phyloP scores from a whole-genome alignment of 2,888 invertebrate genomes.

The Thalpophila matura region DNA sequence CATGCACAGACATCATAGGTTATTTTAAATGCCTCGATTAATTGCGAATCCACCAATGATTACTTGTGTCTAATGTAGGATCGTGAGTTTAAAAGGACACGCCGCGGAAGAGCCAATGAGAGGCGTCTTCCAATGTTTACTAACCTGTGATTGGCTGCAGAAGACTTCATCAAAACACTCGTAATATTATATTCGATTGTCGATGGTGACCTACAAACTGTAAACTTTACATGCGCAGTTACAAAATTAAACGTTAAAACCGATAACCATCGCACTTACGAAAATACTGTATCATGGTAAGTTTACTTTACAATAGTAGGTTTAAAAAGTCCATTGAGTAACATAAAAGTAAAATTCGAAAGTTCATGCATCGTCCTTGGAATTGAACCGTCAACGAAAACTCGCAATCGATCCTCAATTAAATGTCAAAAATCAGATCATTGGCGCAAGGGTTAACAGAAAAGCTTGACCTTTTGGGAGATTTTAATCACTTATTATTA shows the following conservation, averaged over 20 bases:
- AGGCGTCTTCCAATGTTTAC: conserved; percentile 35
- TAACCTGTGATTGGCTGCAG: conserved; percentile 50
- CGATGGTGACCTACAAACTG: conserved; percentile 58
- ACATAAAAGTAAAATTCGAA: conserved; percentile 53
- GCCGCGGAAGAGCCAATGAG: conserved; percentile 50
- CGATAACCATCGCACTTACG: conserved; percentile 39
- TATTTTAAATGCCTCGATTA: conserved; percentile 58
- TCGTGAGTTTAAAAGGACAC: conserved; percentile 63
- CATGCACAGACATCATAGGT: conserved; percentile 50
- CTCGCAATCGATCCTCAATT: conserved; percentile 57
- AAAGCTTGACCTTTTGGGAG: conserved; percentile 73
- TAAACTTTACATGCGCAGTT: conserved; percentile 43
- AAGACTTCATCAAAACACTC: conserved; percentile 55
- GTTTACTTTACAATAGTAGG: conserved; percentile 29
- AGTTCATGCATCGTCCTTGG: conserved; percentile 59
- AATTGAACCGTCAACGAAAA: conserved; percentile 57
- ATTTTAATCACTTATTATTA: conserved; percentile 69
- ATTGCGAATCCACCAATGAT: conserved; percentile 65
- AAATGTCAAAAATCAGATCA: conserved; percentile 75
- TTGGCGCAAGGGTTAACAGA: conserved; percentile 64
- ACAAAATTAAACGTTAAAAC: conserved; percentile 36
- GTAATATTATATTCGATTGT: conserved; percentile 57
- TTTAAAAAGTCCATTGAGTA: conserved; percentile 38
- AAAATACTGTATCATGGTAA: conserved; percentile 34
- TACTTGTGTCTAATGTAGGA: conserved; percentile 60